Percentiles rank a stretch among this genome's conserved stretches.
Conservation (phyloP, 2,888 invertebrate genomes). For the Phortica okadai region DNA sequence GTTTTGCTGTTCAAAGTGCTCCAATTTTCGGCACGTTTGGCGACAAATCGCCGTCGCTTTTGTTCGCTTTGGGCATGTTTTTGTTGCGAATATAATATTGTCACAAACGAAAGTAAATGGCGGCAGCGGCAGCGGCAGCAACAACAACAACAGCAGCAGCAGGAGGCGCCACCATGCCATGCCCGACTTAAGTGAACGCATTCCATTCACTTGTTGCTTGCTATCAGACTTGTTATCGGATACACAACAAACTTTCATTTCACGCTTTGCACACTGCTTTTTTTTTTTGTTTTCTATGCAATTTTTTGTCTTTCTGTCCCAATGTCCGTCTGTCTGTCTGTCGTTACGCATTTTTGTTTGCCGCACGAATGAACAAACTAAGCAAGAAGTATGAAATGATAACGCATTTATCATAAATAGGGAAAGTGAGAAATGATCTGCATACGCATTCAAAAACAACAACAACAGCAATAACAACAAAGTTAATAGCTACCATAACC, state of each 20-base stretch:
- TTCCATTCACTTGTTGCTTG: conserved; percentile 61
- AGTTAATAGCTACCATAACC: conserved; percentile 6
- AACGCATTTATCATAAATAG: conserved; percentile 63
- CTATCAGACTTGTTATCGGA: neutral
- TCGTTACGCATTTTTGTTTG: conserved; percentile 53
- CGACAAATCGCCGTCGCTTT: neutral
- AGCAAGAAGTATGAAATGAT: conserved; percentile 53
- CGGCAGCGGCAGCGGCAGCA: conserved; percentile 49
- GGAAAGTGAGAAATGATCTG: conserved; percentile 61
- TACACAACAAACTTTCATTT: neutral
- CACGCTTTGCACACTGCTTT: neutral
- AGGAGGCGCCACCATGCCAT: conserved; percentile 56
- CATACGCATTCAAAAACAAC: conserved; percentile 33
- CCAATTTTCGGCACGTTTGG: conserved; percentile 58
- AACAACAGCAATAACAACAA: conserved; percentile 32
- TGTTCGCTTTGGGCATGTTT: conserved; percentile 32
- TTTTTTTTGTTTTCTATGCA: conserved; percentile 2
- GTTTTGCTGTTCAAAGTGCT: conserved; percentile 56
- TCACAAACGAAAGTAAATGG: conserved; percentile 67
- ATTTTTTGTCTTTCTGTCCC: conserved; percentile 9
- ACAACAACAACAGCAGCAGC: neutral
- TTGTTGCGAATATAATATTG: neutral
- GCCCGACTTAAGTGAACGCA: conserved; percentile 43
- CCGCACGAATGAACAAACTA: conserved; percentile 54
- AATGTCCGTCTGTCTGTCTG: neutral